A percentile compares a stretch with the other conserved stretches of the same genome.
These are phyloP conservation scores for Drosophila pseudoananassae DNA, from an alignment of 1,140 invertebrate genomes.

Conservation along the genomic window DNA sequence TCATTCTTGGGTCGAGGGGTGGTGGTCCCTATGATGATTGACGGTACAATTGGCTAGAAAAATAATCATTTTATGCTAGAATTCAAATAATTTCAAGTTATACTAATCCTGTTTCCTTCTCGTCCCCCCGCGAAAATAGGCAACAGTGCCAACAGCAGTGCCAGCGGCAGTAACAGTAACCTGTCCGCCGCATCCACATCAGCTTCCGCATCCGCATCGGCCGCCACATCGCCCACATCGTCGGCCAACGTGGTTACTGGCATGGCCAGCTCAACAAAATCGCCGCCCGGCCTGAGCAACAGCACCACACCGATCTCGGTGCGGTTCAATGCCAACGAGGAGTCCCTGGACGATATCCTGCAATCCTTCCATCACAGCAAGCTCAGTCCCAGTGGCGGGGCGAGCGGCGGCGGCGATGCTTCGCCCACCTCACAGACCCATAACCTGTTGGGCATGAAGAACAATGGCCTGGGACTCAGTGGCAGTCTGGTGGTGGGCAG, in stretches of 20 bases:
- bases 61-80: not conserved
- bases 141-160: slow-evolving; percentile 63
- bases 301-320: slow-evolving; percentile 77
- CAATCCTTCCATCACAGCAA: slow-evolving; percentile 77
- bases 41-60: not conserved
- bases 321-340: slow-evolving; percentile 81
- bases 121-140: slow-evolving; percentile 10
- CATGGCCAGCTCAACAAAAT: slow-evolving; percentile 36
- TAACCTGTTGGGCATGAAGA: slow-evolving; percentile 61
- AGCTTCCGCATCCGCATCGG: slow-evolving; percentile 54
- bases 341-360: slow-evolving; percentile 78
- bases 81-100: not conserved
- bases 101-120: not conserved
- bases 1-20: not conserved
- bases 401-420: slow-evolving; percentile 55
- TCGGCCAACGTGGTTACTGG: slow-evolving; percentile 24
- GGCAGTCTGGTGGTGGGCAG: slow-evolving; percentile 45
- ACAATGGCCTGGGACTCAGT: slow-evolving; percentile 67
- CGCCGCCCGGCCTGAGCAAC: slow-evolving; percentile 57
- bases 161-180: slow-evolving; percentile 72
- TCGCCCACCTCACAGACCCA: slow-evolving; percentile 49
- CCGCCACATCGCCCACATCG: slow-evolving; percentile 67
- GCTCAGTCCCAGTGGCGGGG: slow-evolving; percentile 62
- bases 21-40: not conserved
- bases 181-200: slow-evolving; percentile 60